Conservation (phyloP, 53 echinoderm and acorn worm genomes). For the Apostichopus leukothele region DNA sequence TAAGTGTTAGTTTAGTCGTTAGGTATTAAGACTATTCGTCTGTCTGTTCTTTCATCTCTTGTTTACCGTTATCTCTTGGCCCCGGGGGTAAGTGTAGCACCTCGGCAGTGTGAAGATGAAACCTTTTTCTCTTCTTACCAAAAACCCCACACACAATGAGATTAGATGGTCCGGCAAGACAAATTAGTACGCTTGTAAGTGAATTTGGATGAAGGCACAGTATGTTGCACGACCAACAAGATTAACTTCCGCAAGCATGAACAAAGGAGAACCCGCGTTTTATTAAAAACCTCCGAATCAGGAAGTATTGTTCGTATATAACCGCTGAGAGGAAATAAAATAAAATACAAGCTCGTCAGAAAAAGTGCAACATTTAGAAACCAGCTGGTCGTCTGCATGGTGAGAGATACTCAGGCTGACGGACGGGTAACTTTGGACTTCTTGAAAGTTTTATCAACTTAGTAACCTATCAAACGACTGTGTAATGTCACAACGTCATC, state of each 20-base stretch:
- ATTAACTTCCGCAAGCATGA: slow-evolving; percentile 40
- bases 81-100: slow-evolving; percentile 26
- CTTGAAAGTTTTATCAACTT: no score
- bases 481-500: no score
- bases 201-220: slow-evolving; percentile 43
- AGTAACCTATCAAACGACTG: no score
- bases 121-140: not conserved
- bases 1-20: slow-evolving; percentile 3
- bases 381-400: not conserved
- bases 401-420: no score
- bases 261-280: slow-evolving; percentile 27
- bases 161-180: slow-evolving; percentile 32
- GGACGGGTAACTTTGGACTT: no score
- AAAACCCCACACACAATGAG: slow-evolving; percentile 26
- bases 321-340: not conserved
- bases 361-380: slow-evolving; percentile 19
- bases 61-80: not conserved
- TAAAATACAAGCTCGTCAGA: not conserved
- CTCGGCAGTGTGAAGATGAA: not conserved
- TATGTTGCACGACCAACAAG: slow-evolving; percentile 36
- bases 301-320: no score
- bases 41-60: not conserved
- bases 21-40: not conserved
- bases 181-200: slow-evolving; percentile 30
- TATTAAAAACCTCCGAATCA: not conserved